phyloP scores from a whole-genome alignment of 2,797 vertebrate genomes.

The Poecilia wingei region DNA sequence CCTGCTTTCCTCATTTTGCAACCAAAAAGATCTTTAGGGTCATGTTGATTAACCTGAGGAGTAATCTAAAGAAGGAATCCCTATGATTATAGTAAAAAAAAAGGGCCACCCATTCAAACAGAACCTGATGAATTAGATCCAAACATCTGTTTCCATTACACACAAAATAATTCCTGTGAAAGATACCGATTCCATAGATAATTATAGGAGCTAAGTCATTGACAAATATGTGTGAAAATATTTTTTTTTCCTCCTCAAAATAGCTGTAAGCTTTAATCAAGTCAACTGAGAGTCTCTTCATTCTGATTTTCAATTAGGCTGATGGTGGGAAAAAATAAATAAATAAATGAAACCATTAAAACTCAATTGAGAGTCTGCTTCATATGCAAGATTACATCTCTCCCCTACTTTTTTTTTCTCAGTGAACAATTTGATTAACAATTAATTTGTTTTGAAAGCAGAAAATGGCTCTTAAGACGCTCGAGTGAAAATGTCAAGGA shows the following conservation, averaged over 20 bases:
- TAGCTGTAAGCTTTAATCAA: conserved; percentile 17
- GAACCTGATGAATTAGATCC: neutral
- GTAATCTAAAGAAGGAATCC: neutral
- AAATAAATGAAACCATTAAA: conserved; percentile 37
- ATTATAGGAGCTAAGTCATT: neutral
- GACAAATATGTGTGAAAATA: neutral
- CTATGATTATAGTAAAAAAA: neutral
- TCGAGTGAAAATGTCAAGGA: neutral
- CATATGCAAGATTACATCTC: conserved; percentile 24
- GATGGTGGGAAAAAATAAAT: conserved; percentile 7
- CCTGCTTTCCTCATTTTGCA: neutral
- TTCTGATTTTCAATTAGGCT: conserved; percentile 36
- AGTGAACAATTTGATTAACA: conserved; percentile 24
- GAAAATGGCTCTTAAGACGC: conserved; percentile 11
- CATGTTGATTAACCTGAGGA: neutral
- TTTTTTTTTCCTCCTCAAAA: neutral
- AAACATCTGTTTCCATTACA: neutral
- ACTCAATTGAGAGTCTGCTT: conserved; percentile 16
- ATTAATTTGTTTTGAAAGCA: conserved; percentile 22
- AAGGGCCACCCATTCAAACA: neutral
- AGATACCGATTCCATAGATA: neutral
- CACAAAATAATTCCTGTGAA: neutral
- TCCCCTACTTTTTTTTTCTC: conserved; percentile 2
- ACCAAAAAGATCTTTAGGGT: neutral
- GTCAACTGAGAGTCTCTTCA: conserved; percentile 12